phyloP scores from a whole-genome alignment of 2,113 vertebrate genomes.

The Podiceps cristatus region DNA sequence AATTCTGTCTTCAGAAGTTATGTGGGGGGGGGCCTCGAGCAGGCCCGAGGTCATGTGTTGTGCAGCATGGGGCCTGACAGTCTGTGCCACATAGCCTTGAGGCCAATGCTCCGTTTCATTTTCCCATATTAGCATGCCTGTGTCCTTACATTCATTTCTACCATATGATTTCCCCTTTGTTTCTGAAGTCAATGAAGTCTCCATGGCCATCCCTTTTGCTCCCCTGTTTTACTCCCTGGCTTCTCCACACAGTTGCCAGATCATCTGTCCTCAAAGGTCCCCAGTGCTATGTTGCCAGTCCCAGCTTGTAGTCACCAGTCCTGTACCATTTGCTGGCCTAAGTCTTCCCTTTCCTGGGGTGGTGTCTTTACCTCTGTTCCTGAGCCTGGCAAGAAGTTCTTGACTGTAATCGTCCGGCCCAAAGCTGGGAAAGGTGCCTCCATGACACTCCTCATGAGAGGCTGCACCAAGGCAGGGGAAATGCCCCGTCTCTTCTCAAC shows the following conservation, averaged over 20 bases:
- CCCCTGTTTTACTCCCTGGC: not conserved
- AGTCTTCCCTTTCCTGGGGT: not conserved
- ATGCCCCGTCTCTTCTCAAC: constrained; percentile 96
- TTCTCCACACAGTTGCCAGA: not conserved
- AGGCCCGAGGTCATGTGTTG: not conserved
- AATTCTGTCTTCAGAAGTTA: not conserved
- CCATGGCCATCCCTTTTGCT: not conserved
- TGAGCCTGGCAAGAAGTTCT: constrained; percentile 95
- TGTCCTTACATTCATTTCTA: not conserved
- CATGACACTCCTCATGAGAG: constrained; percentile 97
- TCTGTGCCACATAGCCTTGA: not conserved
- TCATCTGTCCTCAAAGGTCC: not conserved
- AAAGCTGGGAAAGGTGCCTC: constrained; percentile 96
- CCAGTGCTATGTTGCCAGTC: not conserved
- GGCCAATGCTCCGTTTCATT: not conserved
- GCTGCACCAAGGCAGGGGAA: constrained; percentile 95
- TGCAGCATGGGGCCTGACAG: not conserved
- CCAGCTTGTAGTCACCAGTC: accelerated
- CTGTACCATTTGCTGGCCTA: not conserved
- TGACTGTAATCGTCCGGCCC: constrained; percentile 91
- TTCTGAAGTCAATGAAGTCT: not conserved
- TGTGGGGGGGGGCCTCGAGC: not conserved
- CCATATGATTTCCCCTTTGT: not conserved
- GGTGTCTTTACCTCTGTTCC: constrained; percentile 89
- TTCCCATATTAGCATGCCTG: not conserved